Base-by-base conservation (phyloP, 1,140 invertebrate genomes). In the Drosophila oshimai region DNA sequence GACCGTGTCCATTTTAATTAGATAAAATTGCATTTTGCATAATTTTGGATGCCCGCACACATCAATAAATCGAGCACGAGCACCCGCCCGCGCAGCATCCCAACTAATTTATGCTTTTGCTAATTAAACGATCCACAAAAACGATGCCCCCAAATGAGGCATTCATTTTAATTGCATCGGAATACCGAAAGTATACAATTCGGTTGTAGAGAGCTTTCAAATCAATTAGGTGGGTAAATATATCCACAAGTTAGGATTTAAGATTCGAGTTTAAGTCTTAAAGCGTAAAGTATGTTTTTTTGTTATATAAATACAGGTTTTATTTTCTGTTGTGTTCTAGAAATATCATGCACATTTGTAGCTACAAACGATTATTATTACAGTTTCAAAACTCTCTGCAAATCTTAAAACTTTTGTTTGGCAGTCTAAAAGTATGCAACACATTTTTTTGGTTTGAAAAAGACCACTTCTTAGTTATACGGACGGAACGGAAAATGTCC, bases 11-110 rank as follows among this genome's bases (percentile, higher is more conserved):
- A 62, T 81, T 81, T 81, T 81, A 81, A 81, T 81, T 81, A 81
- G 77, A 81, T 81, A 81, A 81, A 72, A 81, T 72, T 81, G 77
- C 72, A 81, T 81, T 67, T 71, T 81, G 67, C 77, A 81, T 81
- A 75, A 81, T 81, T 81, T 81, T 22, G 31, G 65, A 33, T 29
- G 45, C 45, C 33, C 31, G 42, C 41, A 70, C 65, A 51, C 71
- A 67, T 71, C 71, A 74, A 75, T 75, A 78, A 78, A 78, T 54
- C 49, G 54, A 45, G 58, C 37, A 26, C 49, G 54, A 45, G 58
- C 37, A 26, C 36, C 46, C 45, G 67, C 57, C 42, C 58, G 49
- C 45, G 46, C 60, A 67, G 39, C 46, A 18, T 34, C 24, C 4
- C 54, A 71, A 65, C 73, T 79, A 80, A 80, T 80, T 80, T 80